Evolutionary conservation across 1,140 invertebrate species (phyloP).

Genomic region (Xylocopa sonorina): DNA sequence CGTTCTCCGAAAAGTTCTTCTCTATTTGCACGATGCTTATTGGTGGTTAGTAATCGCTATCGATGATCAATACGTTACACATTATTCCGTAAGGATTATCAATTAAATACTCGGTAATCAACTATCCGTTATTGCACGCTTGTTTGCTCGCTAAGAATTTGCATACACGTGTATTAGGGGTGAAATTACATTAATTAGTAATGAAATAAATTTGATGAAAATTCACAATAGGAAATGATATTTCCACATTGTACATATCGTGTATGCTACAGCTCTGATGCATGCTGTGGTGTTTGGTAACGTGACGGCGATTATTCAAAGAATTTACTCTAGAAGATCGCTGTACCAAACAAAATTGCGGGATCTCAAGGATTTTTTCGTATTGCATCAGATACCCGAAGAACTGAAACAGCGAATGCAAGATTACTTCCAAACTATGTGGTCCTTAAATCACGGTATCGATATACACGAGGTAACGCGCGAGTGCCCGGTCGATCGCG

Average conservation of each 20-base stretch:
- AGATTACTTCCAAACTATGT: slow-evolving; percentile 99
- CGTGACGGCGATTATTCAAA: slow-evolving; percentile 99
- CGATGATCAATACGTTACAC: slow-evolving; percentile 37
- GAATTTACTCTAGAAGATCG: slow-evolving; percentile 98
- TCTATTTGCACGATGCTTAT: slow-evolving; percentile 97
- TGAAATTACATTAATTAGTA: slow-evolving; percentile 8
- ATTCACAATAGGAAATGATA: slow-evolving; percentile 38
- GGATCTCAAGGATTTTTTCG: slow-evolving; percentile 98
- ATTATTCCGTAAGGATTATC: slow-evolving; percentile 13
- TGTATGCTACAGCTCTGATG: slow-evolving; percentile 91
- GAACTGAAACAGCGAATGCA: slow-evolving; percentile 98
- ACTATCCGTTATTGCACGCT: background rate
- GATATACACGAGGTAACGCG: slow-evolving; percentile 98
- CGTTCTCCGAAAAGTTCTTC: slow-evolving; percentile 96
- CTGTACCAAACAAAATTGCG: slow-evolving; percentile 98
- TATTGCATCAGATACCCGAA: slow-evolving; percentile 97
- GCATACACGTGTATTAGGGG: slow-evolving; percentile 18
- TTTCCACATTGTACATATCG: slow-evolving; percentile 40
- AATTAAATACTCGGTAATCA: slow-evolving; percentile 31
- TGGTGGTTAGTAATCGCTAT: slow-evolving; percentile 87
- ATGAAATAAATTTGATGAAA: slow-evolving; percentile 21
- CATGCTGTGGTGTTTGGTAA: slow-evolving; percentile 99
- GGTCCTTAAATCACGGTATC: slow-evolving; percentile 99
- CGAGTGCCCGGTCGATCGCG: background rate
- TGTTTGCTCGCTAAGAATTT: slow-evolving; percentile 13